Conservation (phyloP, 2,113 vertebrate species). For the Nothobranchius furzeri region DNA sequence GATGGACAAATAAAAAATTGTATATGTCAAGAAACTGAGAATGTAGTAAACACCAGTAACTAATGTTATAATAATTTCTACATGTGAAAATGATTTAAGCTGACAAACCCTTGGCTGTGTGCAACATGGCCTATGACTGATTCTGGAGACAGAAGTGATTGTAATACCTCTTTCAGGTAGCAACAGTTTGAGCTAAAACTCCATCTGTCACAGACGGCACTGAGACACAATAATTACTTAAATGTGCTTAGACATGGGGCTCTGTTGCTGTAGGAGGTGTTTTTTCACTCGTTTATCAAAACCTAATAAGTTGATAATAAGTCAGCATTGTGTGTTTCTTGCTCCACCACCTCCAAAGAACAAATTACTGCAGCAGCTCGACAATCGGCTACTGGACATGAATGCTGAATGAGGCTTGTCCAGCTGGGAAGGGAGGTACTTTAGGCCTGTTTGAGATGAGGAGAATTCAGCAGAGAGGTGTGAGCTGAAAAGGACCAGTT, state of each 20-base stretch:
- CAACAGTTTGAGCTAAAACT: no score
- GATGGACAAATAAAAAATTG: no score
- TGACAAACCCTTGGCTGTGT: no score
- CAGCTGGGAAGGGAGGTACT: slow-evolving; percentile 13
- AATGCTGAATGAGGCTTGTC: slow-evolving; percentile 16
- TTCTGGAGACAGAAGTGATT: no score
- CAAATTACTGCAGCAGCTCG: slow-evolving; percentile 8
- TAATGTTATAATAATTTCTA: no score
- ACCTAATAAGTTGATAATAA: slow-evolving; percentile 8
- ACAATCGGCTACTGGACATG: slow-evolving; percentile 10
- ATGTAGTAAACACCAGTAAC: no score
- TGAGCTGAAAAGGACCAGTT: slow-evolving; percentile 14
- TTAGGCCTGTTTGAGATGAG: slow-evolving; percentile 15
- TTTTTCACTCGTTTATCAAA: slow-evolving; percentile 5
- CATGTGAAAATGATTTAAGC: no score
- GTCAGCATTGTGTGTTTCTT: slow-evolving; percentile 10
- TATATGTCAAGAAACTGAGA: no score
- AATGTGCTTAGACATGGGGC: not conserved
- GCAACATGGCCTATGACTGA: no score
- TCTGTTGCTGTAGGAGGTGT: slow-evolving; percentile 1
- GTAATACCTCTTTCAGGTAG: no score
- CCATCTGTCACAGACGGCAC: no score
- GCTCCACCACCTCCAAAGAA: not conserved
- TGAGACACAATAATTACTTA: no score
- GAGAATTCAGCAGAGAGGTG: slow-evolving; percentile 21